phyloP scores from a whole-genome alignment of 2,113 vertebrate genomes.

The Ctenomys sociabilis region DNA sequence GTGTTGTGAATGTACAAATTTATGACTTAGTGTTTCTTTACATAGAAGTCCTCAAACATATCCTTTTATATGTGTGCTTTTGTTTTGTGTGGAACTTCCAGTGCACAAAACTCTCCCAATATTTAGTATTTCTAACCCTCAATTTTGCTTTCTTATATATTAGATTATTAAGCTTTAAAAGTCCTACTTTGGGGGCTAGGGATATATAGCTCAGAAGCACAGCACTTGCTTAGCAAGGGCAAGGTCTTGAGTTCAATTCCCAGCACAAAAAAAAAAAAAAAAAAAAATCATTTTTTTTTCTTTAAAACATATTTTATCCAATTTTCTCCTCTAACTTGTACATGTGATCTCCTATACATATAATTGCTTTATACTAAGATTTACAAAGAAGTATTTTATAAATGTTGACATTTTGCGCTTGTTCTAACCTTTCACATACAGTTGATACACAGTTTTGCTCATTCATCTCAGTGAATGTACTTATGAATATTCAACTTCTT shows the following conservation, averaged over 20 bases:
- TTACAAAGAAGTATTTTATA: slow-evolving; percentile 2
- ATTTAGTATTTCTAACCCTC: not conserved
- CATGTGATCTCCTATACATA: too few relatives aligned
- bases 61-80: not conserved
- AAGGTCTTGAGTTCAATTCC: too few relatives aligned
- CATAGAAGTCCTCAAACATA: not conserved
- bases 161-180: slow-evolving; percentile 2
- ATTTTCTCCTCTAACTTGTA: too few relatives aligned
- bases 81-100: not conserved
- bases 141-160: not conserved
- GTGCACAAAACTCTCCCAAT: not conserved
- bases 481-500: not conserved
- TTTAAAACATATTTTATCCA: slow-evolving; percentile 6
- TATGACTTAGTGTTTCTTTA: not conserved
- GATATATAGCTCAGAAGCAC: too few relatives aligned
- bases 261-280: too few relatives aligned
- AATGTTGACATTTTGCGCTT: not conserved
- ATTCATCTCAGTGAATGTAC: not conserved
- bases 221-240: too few relatives aligned
- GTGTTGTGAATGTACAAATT: not conserved
- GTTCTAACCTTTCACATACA: not conserved
- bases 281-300: not conserved
- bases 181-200: not conserved
- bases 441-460: not conserved
- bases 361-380: not conserved